Conservation (phyloP, 2,888 invertebrate genomes). For the Molorchus minor region DNA sequence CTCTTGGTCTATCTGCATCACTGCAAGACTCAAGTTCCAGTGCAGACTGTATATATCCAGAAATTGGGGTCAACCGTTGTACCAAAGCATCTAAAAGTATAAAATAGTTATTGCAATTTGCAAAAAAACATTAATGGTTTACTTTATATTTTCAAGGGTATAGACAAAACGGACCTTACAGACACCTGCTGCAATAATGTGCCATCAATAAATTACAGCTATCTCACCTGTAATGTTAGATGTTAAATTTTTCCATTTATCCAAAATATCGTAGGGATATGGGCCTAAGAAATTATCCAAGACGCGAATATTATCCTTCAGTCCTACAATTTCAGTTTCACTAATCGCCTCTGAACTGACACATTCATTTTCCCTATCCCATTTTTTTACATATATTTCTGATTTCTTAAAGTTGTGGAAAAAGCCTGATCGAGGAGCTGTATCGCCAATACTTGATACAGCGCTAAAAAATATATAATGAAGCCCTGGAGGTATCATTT, state of each 20-base stretch:
- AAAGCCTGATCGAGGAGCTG: conserved; percentile 76
- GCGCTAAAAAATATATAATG: conserved; percentile 93
- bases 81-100: conserved; percentile 65
- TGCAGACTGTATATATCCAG: conserved; percentile 81
- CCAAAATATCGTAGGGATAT: conserved; percentile 90
- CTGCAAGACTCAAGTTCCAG: conserved; percentile 79
- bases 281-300: conserved; percentile 85
- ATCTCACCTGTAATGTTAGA: conserved; percentile 71
- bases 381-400: conserved; percentile 88
- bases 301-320: conserved; percentile 74
- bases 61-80: conserved; percentile 73
- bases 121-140: too few species aligned
- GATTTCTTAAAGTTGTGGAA: conserved; percentile 81
- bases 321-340: conserved; percentile 71
- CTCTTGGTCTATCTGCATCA: conserved; percentile 75
- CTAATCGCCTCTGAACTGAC: conserved; percentile 71
- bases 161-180: too few species aligned
- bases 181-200: too few species aligned
- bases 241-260: conserved; percentile 84
- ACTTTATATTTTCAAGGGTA: too few species aligned
- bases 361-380: conserved; percentile 84
- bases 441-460: conserved; percentile 68
- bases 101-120: too few species aligned
- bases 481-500: conserved; percentile 98
- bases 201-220: background rate